Percentiles rank a stretch among this genome's conserved stretches.
Evolutionary conservation across 1,140 invertebrate species (phyloP).

Genomic region (Episyrphus balteatus): DNA sequence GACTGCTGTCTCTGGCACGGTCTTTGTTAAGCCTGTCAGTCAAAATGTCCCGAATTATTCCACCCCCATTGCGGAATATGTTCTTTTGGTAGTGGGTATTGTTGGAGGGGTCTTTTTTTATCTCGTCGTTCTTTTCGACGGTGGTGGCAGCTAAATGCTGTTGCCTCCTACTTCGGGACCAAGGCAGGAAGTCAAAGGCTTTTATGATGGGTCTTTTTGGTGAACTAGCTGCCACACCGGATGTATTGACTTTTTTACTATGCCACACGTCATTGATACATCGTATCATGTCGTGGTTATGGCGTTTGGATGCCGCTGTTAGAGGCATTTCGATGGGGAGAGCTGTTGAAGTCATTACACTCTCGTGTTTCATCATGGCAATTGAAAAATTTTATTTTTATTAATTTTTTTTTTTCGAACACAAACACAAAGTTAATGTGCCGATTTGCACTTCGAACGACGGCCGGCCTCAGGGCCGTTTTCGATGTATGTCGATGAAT

Average conservation of each 20-base stretch:
- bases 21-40: conserved; percentile 26
- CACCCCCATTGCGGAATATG: conserved; percentile 29
- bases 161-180: conserved; percentile 14
- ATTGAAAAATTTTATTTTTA: neutral
- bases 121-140: conserved; percentile 4
- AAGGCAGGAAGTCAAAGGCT: conserved; percentile 33
- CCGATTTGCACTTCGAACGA: too few species aligned
- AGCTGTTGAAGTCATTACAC: neutral
- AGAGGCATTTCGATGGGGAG: neutral
- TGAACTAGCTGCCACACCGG: neutral
- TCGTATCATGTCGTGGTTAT: neutral
- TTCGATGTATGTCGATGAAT: too few species aligned
- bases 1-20: conserved; percentile 13
- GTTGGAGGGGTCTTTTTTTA: neutral
- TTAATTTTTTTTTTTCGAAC: too few species aligned
- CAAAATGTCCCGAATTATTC: conserved; percentile 29
- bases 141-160: conserved; percentile 15
- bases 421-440: too few species aligned
- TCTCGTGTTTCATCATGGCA: conserved; percentile 12
- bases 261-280: conserved; percentile 1
- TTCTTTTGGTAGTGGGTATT: conserved; percentile 25
- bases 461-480: too few species aligned
- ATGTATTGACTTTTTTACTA: neutral
- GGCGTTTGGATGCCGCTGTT: neutral
- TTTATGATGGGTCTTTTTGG: conserved; percentile 32